Evolutionary conservation across 2,113 vertebrate genomes (phyloP).

Genomic region (Sinocyclocheilus anshuiensis): DNA sequence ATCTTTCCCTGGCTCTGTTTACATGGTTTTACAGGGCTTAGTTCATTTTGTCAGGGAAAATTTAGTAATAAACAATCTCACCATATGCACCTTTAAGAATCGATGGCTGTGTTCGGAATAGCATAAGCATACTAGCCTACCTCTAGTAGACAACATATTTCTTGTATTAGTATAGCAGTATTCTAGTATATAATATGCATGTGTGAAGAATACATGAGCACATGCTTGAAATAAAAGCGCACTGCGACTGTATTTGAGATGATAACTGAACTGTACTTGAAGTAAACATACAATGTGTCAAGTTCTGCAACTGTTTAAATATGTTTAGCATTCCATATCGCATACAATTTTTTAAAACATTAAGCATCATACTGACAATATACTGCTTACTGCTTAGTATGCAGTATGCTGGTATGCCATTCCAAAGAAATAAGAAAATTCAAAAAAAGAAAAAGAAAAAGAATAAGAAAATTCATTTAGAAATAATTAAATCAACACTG

Average conservation of each 20-base stretch:
- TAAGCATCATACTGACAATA: neutral
- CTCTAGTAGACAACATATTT: neutral
- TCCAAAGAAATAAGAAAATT: too few relatives aligned
- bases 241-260: neutral
- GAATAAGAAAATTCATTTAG: constrained; percentile 21
- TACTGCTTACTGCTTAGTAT: neutral
- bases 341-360: neutral
- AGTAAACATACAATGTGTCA: neutral
- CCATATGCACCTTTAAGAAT: neutral
- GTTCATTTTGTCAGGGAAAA: neutral
- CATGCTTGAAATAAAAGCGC: neutral
- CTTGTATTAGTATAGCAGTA: too few relatives aligned
- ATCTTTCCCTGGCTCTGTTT: neutral
- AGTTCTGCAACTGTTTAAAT: neutral
- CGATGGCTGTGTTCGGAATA: neutral
- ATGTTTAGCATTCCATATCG: neutral
- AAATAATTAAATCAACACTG: constrained; percentile 36
- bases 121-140: neutral
- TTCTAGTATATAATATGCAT: neutral
- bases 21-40: neutral
- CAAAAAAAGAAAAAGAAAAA: too few relatives aligned
- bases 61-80: neutral
- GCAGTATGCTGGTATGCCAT: neutral
- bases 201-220: neutral
- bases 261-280: neutral